Evolutionary conservation across 1,140 invertebrate species (phyloP).

Genomic region (Brachionus manjavacas): DNA sequence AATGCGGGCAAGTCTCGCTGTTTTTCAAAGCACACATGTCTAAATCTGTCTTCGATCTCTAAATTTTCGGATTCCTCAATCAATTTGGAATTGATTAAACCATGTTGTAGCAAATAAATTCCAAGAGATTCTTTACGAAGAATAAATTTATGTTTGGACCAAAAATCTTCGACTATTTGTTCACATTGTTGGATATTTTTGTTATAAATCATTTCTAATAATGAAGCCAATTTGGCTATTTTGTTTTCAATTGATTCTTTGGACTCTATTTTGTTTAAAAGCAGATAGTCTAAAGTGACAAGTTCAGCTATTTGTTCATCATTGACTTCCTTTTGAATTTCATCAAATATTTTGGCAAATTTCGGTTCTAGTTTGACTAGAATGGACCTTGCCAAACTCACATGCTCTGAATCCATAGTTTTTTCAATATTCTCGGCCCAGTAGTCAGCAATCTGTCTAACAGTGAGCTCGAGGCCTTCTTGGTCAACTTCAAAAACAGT

Average conservation of each 20-base stretch:
- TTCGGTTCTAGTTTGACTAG: background rate
- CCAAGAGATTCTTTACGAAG: background rate
- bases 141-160: conserved; percentile 2
- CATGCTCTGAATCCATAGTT: background rate
- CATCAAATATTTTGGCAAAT: background rate
- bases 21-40: background rate
- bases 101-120: background rate
- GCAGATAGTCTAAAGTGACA: background rate
- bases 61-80: background rate
- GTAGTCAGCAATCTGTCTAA: conserved; percentile 4
- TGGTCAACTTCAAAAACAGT: conserved; percentile 7
- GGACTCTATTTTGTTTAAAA: background rate
- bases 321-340: background rate
- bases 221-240: background rate
- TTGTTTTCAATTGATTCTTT: background rate
- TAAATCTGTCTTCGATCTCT: background rate
- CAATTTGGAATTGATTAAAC: background rate
- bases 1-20: background rate
- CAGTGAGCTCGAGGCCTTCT: background rate
- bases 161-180: background rate
- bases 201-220: background rate
- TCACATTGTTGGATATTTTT: background rate
- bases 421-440: conserved; percentile 5
- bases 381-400: background rate
- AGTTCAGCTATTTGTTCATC: background rate